Base-by-base conservation (phyloP, 2,113 vertebrate species). In the Poicephalus gulielmi region DNA sequence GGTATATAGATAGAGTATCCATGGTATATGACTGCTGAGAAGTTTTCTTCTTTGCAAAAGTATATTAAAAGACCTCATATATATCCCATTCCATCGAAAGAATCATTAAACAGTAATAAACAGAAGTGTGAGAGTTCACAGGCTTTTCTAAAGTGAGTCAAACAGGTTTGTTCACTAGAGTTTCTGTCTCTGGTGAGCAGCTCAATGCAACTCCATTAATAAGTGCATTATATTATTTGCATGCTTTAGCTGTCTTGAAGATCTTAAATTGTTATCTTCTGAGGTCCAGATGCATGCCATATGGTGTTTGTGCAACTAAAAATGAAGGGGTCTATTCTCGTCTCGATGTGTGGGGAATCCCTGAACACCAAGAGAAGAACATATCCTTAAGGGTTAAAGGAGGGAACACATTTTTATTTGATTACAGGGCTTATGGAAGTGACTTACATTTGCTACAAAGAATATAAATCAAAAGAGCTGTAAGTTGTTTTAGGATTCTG, bases 331-430 rank as follows among this genome's bases (percentile, higher is more conserved):
- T 97, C 95, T 97, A 94, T 89, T 97, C 96, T 97, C 96, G 76
- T 97, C 96, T 97, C 94, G 96, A 96, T 96, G 96, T 94, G 97
- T 96, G 96, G 96, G 96, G 96, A 97, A 97, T 97, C 97, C 96
- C 97, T 97, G 97, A 97, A 97, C 97, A 97, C 96, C 96, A 97
- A 97, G 96, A 97, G 96, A 97, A 97, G 96, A 97, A 97, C 95
- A 97, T 96, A 97, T 97, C 96, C 97, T 97, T 97, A 96, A 97
- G 95, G 95, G 96, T 97, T 97, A 97, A 97, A 97, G 97, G 95
- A 97, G 96, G 95, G 96, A 97, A 97, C 95, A 97, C 91, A 96
- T 97, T 95, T 97, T 97, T 97, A 97, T 95, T 96, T 97, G 96
- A 96, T 97, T 93, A 96, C 95, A 97, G 96, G 96, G 89, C 94